Base-by-base conservation (phyloP, 2,113 vertebrate species). In the Gnathonemus longibarbis region DNA sequence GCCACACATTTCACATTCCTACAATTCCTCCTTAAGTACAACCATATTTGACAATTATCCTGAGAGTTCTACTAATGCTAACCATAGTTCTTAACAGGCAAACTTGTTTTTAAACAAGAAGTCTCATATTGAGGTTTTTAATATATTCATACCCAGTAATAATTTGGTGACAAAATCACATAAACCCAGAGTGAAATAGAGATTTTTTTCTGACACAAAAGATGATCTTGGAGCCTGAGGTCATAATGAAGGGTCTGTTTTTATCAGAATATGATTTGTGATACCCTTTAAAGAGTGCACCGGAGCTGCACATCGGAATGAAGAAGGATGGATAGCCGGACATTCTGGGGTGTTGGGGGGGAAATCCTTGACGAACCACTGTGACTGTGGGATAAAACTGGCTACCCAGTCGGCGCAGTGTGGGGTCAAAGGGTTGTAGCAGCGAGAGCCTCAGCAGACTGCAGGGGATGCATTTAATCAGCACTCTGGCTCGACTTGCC, bases 201-300 rank as follows among this genome's bases (percentile, higher is more conserved):
- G 19, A 52, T 77, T 88, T 89, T 21, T 62, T 91, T 46, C 50
- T 89, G 58, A 70, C 31, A 70, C 53, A 56, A 88, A 91, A 88
- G 62, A 91, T 91, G 91, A 90, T 88, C 87, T 89, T 58, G 31
- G 35, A 49, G 56, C 89, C 2, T 21, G 52, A 88, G 50, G 49
- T 46, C 24, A 19, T 88, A 58, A 24, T 6, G 24, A 56, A 45
- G 91, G 89, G n/a, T 92, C 90, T n/a, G 4, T 24, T 91, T 92
- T 91, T 89, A 87, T 46, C 6, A 84, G 58, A 91, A 90, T 90
- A 70, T 88, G 88, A 46, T 89, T 84, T 91, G 31, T 58, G 35
- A 42, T 90, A 88, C 58, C 87, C 45, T 45, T 21, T 49, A 9
- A 88, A 90, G 84, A 86, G 74, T 52, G 46, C 35, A 49, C 45